Conservation (phyloP, 2,797 vertebrate species). For the Cuculus canorus region DNA sequence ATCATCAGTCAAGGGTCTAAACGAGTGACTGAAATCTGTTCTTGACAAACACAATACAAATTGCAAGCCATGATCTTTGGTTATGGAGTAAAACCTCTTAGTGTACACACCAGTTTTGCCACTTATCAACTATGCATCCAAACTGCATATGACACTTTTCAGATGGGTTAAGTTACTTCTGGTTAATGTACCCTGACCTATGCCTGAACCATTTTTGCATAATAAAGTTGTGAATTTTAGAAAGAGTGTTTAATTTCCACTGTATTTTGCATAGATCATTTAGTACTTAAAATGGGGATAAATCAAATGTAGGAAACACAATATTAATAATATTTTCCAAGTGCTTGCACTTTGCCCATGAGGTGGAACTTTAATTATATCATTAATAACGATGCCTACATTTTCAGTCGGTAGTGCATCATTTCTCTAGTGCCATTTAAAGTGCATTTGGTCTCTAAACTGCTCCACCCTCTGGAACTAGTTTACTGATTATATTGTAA, state of each 20-base stretch:
- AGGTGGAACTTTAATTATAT: constrained; percentile 72
- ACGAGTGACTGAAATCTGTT: not conserved
- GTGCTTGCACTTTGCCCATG: constrained; percentile 53
- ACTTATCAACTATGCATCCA: not conserved
- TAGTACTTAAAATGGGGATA: constrained; percentile 42
- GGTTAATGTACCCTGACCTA: constrained; percentile 15
- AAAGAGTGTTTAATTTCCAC: constrained; percentile 45
- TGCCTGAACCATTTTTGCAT: constrained; percentile 22
- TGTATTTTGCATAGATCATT: constrained; percentile 60
- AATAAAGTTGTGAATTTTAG: constrained; percentile 42
- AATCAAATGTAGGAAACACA: constrained; percentile 57
- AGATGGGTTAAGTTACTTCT: constrained; percentile 23
- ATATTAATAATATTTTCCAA: constrained; percentile 66
- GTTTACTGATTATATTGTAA: constrained; percentile 40
- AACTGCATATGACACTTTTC: not conserved
- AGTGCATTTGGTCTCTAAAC: constrained; percentile 61
- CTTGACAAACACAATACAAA: not conserved
- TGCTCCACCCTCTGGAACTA: constrained; percentile 65
- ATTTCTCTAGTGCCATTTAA: constrained; percentile 65
- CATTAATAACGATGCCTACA: constrained; percentile 71
- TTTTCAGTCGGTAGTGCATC: constrained; percentile 39
- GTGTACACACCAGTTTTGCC: not conserved
- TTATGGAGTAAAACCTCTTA: not conserved
- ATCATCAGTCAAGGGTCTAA: not conserved
- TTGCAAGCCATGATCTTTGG: not conserved